Percentiles rank a stretch among this genome's conserved stretches.
Conservation (phyloP, 2,797 vertebrate genomes). For the Parotocinclus haroldoi region DNA sequence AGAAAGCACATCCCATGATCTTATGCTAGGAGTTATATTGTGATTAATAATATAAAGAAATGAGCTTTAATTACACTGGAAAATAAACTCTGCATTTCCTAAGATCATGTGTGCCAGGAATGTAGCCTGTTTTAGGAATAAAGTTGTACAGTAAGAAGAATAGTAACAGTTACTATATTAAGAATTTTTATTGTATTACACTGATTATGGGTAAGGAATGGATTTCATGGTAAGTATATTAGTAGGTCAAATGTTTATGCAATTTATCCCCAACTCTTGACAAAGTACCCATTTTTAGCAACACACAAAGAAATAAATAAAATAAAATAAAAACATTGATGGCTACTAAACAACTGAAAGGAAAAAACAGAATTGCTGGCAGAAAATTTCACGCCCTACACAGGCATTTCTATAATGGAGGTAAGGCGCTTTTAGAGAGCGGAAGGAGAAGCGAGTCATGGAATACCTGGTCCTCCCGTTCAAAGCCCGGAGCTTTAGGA, state of each 20-base stretch:
- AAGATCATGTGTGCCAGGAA: not conserved
- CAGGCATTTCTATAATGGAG: conserved; percentile 31
- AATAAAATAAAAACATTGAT: not conserved
- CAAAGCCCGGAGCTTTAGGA: conserved; percentile 85
- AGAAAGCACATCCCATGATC: conserved; percentile 39
- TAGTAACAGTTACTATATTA: too few species aligned
- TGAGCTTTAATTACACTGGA: too few species aligned
- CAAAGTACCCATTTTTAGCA: not conserved
- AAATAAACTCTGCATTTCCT: not conserved
- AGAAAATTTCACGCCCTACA: conserved; percentile 37
- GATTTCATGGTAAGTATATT: not conserved
- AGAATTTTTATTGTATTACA: too few species aligned
- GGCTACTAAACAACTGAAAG: conserved; percentile 24
- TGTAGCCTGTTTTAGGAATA: too few species aligned
- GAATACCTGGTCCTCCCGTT: conserved; percentile 85
- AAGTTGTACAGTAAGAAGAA: too few species aligned
- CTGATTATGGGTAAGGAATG: not conserved
- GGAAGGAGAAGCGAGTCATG: conserved; percentile 56
- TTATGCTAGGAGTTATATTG: conserved; percentile 15
- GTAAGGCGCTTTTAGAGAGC: conserved; percentile 42
- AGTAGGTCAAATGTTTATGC: conserved; percentile 6
- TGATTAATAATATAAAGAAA: not conserved
- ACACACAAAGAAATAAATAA: too few species aligned
- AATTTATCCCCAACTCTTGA: not conserved
- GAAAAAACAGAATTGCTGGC: conserved; percentile 29